Evolutionary conservation across 2,888 invertebrate genomes (phyloP).

Genomic region (Eupsilia transversa): DNA sequence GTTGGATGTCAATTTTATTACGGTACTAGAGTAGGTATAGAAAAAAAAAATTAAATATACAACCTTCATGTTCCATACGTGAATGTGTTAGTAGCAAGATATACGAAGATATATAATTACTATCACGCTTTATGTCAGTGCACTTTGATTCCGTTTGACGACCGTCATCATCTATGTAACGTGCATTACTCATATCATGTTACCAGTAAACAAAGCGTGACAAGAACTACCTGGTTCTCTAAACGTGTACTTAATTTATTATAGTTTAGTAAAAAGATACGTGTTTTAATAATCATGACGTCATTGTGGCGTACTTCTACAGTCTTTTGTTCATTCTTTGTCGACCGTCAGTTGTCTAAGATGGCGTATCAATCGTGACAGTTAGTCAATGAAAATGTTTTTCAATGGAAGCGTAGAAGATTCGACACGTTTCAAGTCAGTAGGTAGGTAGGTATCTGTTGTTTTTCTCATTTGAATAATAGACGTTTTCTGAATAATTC

Average conservation of each 20-base stretch:
- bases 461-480: slow-evolving; percentile 28
- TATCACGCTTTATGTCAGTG: background rate
- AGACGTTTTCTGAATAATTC: slow-evolving; percentile 30
- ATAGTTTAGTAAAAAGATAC: slow-evolving; percentile 15
- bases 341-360: slow-evolving; percentile 11
- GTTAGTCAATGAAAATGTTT: slow-evolving; percentile 20
- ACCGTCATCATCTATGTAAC: slow-evolving; percentile 7
- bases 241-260: slow-evolving; percentile 5
- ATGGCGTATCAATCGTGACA: slow-evolving; percentile 37
- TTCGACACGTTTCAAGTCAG: slow-evolving; percentile 13
- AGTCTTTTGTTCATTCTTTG: slow-evolving; percentile 44
- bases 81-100: no score
- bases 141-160: slow-evolving; percentile 13
- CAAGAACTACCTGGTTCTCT: slow-evolving; percentile 3
- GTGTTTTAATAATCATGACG: slow-evolving; percentile 1
- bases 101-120: no score
- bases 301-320: slow-evolving; percentile 20
- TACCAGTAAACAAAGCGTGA: slow-evolving; percentile 14
- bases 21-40: background rate
- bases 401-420: slow-evolving; percentile 19
- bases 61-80: background rate
- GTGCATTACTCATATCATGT: slow-evolving; percentile 31
- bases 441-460: background rate
- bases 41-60: background rate
- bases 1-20: slow-evolving; percentile 19